Evolutionary conservation across 2,888 invertebrate species (phyloP), one percentile per base, ranked within the genome.

Genomic region (Torymus auratus): DNA sequence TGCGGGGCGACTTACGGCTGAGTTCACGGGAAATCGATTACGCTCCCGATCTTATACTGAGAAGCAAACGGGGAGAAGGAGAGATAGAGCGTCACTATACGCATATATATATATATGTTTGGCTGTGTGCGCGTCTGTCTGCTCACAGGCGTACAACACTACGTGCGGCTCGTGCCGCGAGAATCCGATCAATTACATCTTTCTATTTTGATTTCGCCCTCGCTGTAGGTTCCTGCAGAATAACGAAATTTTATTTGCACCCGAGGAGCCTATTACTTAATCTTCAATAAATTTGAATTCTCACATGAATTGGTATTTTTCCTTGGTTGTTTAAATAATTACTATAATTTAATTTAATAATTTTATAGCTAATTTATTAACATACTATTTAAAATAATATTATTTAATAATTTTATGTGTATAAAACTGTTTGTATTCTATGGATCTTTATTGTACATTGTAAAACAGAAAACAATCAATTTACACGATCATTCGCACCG

Each of bases 11-110:
- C 89, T 91, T 88, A 90, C 91, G 90, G 88, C 88, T 89, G 88
- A 88, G 86, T 90, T 90, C 88, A 89, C 89, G 87, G 87, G 87
- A 89, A 91, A 91, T 91, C 90, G 91, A 91, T 91, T 91, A 91
- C 86, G 84, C 85, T 65, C 52, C 15, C 64, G 71, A 65, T 71
- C 53, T 52, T 58, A 50, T 58, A 50, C 71, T 52, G 50, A 56
- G 62, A 41, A 17, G 14, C 62, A 55, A 60, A 17, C n/a, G 13
- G 23, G 17, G 20, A 56, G 50, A 58, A 58, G 11, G 28, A 68
- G n/a, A 20, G 2, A 68, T 12, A 20, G 2, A 71, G 17, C 17
- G 17, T 7, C 55, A 53, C 20, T 20, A 12, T 7, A 50, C 10
- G 41, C 7, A 61, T 58, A 60, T 15, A 41, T 58, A 58, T 56